Evolutionary conservation across 2,113 vertebrate genomes (phyloP).

Genomic region (Forbesichthys agassizii): DNA sequence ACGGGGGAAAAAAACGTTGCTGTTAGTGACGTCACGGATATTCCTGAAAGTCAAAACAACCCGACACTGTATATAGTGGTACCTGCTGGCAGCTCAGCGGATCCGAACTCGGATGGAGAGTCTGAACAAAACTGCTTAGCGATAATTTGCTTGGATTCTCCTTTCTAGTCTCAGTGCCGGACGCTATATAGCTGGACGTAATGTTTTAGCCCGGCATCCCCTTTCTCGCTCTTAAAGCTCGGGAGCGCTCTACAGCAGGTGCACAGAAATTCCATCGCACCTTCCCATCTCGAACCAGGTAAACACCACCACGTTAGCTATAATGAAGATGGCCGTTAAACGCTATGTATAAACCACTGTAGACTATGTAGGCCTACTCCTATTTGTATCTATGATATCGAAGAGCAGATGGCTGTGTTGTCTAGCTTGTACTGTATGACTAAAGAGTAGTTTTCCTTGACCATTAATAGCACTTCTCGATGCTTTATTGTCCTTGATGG

Average conservation of each 20-base stretch:
- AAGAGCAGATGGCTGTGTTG: background rate
- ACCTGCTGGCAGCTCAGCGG: background rate
- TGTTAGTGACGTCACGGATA: slow-evolving; percentile 80
- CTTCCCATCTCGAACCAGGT: slow-evolving; percentile 59
- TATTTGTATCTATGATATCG: background rate
- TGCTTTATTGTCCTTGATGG: background rate
- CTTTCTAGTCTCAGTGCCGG: background rate
- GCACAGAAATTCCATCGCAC: slow-evolving; percentile 47
- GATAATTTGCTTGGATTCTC: background rate
- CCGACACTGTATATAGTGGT: slow-evolving; percentile 24
- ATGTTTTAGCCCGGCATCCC: background rate
- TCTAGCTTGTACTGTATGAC: background rate
- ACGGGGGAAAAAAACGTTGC: slow-evolving; percentile 47
- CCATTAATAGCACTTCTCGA: background rate
- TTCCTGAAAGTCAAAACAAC: slow-evolving; percentile 82
- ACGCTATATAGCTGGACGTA: too few species aligned
- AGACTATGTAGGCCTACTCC: background rate
- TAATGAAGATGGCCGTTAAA: slow-evolving; percentile 1
- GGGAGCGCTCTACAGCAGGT: slow-evolving; percentile 47
- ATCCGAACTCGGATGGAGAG: background rate
- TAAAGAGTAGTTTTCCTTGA: background rate
- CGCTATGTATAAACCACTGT: background rate
- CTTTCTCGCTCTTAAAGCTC: background rate
- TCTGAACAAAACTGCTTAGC: slow-evolving; percentile 35
- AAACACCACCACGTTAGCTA: slow-evolving; percentile 14